Base-by-base conservation (phyloP, 2,888 invertebrate genomes). In the Sesia bembeciformis region DNA sequence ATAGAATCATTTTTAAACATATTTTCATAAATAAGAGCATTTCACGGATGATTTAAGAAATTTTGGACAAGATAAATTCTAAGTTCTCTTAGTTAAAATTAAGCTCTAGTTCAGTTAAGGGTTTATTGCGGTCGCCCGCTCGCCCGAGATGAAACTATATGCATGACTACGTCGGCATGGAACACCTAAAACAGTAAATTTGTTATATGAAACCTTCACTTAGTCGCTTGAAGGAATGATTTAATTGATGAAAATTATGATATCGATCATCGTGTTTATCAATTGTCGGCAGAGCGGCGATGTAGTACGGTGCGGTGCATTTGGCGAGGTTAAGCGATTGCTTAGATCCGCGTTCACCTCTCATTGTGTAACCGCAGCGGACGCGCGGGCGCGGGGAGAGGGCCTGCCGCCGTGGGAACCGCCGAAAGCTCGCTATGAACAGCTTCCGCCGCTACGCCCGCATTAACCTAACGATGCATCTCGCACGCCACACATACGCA, bases 301-400 rank as follows among this genome's bases (percentile, higher is more conserved):
- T 39, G 38, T 53, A 49, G 69, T 65, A 63, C 67, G 61, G 60
- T 55, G 58, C 64, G 76, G 79, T 78, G 78, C 81, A 81, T 81
- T 87, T 87, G 88, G 88, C 87, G 88, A 88, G 88, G 88, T 88
- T 88, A 87, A 89, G 85, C 86, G 87, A 86, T 87, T 88, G 88
- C 86, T 86, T 87, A 88, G 88, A 89, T 88, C 88, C 88, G 87
- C 85, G 88, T 88, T 88, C 87, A 86, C 87, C 86, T 87, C 81
- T 84, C 81, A 87, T 88, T 89, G 88, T 89, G 88, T 85, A 89
- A 89, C 78, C 73, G 74, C 72, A 61, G 54, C 61, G 54, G 63
- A 55, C 71, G 57, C 52, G 57, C n/a, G 38, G 50, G 40, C 40
- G 56, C 53, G 56, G 60, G 77, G 72, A 78, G 68, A 70, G 68